Conservation (phyloP, 2,113 vertebrate genomes). For the Xenopus laevis region DNA sequence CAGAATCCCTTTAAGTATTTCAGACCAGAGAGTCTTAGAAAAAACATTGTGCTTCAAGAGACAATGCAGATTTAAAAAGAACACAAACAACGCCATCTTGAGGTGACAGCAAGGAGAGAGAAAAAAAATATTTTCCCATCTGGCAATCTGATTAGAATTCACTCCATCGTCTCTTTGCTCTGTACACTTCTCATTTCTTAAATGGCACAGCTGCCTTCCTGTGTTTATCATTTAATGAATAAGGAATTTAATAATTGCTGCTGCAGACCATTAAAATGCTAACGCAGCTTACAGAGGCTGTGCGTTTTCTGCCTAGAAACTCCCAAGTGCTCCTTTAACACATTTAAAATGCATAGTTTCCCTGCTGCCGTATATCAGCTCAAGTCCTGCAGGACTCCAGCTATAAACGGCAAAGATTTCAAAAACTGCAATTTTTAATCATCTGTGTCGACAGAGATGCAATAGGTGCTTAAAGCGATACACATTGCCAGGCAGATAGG, state of each 20-base stretch:
- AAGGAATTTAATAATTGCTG: constrained; percentile 45
- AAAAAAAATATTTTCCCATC: neutral
- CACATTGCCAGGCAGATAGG: constrained; percentile 15
- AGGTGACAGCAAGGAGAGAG: neutral
- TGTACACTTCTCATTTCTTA: constrained; percentile 23
- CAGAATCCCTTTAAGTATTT: too few relatives aligned
- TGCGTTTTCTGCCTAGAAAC: constrained; percentile 24
- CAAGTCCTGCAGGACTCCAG: constrained; percentile 20
- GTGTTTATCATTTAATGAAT: constrained; percentile 45
- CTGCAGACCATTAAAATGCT: constrained; percentile 43
- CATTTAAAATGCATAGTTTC: constrained; percentile 40
- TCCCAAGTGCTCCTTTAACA: constrained; percentile 42
- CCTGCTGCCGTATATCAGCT: constrained; percentile 17
- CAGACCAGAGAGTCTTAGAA: too few relatives aligned
- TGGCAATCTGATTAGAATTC: constrained; percentile 24
- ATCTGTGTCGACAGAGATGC: constrained; percentile 33
- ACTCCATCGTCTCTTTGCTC: constrained; percentile 4
- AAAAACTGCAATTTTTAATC: constrained; percentile 36
- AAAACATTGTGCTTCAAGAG: too few relatives aligned
- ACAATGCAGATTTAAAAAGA: too few relatives aligned
- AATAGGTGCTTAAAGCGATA: constrained; percentile 10
- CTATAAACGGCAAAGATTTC: constrained; percentile 23
- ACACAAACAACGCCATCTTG: constrained; percentile 18
- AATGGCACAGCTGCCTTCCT: constrained; percentile 44
- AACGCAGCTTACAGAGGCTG: constrained; percentile 12